Conservation (phyloP, 2,888 invertebrate species). For the Tanypteryx hageni region DNA sequence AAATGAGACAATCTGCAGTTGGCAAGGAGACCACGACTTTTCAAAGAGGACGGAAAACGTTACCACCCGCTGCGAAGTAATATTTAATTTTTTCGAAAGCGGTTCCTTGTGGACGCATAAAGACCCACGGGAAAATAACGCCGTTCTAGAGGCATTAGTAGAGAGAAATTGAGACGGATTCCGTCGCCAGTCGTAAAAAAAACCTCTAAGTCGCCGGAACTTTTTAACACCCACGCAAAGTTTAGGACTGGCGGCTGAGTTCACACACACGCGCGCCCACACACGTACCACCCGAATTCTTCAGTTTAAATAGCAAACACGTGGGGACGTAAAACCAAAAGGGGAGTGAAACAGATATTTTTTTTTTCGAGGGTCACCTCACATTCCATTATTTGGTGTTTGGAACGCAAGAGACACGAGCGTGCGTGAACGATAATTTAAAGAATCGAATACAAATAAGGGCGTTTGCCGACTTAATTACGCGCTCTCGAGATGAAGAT, state of each 20-base stretch:
- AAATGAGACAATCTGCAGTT: no score
- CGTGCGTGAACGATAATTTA: background rate
- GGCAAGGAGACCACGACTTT: no score
- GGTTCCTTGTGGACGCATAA: no score
- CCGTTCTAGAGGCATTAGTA: background rate
- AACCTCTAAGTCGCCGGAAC: background rate
- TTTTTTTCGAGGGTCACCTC: background rate
- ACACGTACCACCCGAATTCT: background rate
- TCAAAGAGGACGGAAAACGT: no score
- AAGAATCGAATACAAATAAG: background rate
- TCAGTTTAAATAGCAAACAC: background rate
- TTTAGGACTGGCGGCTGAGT: background rate
- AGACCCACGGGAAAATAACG: background rate
- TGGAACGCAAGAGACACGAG: background rate
- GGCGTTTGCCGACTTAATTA: background rate
- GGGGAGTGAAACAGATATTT: background rate
- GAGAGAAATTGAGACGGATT: background rate
- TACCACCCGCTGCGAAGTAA: no score
- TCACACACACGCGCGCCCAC: no score
- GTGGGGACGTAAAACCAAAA: background rate
- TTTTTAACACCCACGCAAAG: background rate
- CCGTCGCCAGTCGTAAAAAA: slow-evolving; percentile 18
- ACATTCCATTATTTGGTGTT: background rate
- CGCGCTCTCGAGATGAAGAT: background rate
- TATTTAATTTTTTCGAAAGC: no score